A percentile compares a stretch with the other conserved stretches of the same genome.
These are phyloP conservation scores for Lutraria lutraria DNA, from an alignment of 2,888 invertebrate genomes.

Conservation along the genomic window DNA sequence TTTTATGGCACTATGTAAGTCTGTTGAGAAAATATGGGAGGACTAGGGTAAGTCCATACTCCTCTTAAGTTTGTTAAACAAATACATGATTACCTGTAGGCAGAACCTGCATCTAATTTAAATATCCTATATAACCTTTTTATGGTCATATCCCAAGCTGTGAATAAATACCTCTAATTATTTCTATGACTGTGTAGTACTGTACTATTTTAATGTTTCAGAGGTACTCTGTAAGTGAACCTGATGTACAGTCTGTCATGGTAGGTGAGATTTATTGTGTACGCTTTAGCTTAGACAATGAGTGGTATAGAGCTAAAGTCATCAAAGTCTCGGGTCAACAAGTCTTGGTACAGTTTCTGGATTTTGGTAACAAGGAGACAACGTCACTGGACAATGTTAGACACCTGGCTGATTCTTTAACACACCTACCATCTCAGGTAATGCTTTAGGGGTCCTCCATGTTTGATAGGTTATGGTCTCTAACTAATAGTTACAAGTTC, in stretches of 20 bases:
- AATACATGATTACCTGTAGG: no score
- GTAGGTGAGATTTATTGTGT: conserved; percentile 62
- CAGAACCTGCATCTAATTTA: no score
- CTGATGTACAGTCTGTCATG: conserved; percentile 50
- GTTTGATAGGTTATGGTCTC: not conserved
- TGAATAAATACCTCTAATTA: no score
- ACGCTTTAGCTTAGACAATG: conserved; percentile 73
- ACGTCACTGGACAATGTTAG: conserved; percentile 63
- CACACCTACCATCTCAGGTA: conserved; percentile 71
- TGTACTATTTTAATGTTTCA: no score
- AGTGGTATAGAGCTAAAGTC: conserved; percentile 73
- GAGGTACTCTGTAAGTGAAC: conserved; percentile 42
- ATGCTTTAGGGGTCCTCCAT: not conserved
- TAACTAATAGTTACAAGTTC: not conserved
- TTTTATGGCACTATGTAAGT: no score
- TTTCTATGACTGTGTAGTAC: no score
- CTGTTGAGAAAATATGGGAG: no score
- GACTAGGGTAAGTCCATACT: no score
- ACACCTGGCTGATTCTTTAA: conserved; percentile 63
- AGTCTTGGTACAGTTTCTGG: conserved; percentile 72
- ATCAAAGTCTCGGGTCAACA: conserved; percentile 45
- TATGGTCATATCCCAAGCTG: no score
- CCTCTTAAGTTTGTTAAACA: no score
- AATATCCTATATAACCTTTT: no score
- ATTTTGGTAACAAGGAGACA: conserved; percentile 77